phyloP scores from a whole-genome alignment of 2,113 vertebrate genomes.

The Dromiciops gliroides region DNA sequence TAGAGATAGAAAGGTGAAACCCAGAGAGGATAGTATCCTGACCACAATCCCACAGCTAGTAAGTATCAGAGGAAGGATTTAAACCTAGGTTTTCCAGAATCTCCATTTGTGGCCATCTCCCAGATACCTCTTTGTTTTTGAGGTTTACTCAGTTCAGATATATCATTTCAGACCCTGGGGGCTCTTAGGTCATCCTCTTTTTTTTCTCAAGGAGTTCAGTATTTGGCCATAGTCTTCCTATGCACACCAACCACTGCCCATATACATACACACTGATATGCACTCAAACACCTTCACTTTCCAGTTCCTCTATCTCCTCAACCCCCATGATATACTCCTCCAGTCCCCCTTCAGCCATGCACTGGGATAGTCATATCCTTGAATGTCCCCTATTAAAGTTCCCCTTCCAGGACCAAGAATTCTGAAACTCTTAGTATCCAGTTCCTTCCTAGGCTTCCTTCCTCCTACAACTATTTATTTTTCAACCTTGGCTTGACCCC shows the following conservation, averaged over 20 bases:
- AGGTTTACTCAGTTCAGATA: not conserved
- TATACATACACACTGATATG: not conserved
- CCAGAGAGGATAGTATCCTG: not conserved
- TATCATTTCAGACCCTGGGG: not conserved
- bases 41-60: not conserved
- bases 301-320: not conserved
- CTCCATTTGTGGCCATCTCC: not conserved
- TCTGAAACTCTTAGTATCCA: not conserved
- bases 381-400: not conserved
- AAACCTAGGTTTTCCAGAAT: not conserved
- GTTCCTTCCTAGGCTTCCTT: not conserved
- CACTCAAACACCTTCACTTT: not conserved
- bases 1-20: not conserved
- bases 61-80: not conserved
- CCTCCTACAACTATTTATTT: not conserved
- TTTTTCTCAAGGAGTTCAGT: not conserved
- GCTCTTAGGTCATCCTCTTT: not conserved
- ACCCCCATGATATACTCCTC: not conserved
- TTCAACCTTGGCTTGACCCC: not conserved
- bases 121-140: not conserved
- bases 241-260: not conserved
- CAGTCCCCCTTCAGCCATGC: not conserved
- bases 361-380: not conserved
- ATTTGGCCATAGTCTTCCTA: not conserved
- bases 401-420: not conserved